Conservation (phyloP, 2,113 vertebrate species). For the Chamaea fasciata region DNA sequence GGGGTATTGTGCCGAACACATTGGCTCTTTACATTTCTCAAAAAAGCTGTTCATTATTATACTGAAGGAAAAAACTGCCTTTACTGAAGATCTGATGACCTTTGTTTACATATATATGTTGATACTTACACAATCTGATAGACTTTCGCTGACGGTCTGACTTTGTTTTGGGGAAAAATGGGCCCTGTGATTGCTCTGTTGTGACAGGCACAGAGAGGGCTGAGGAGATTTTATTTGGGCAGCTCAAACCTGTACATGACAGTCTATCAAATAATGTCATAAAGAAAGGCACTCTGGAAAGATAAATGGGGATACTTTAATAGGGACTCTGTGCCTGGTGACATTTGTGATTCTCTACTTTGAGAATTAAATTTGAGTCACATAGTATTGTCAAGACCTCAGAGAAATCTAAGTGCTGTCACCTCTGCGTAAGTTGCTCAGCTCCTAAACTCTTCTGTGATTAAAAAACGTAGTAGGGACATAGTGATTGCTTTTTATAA, state of each 20-base stretch:
- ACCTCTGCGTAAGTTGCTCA: constrained; percentile 1
- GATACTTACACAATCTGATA: neutral
- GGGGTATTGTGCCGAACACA: neutral
- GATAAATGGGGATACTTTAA: neutral
- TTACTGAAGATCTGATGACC: neutral
- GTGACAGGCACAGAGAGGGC: neutral
- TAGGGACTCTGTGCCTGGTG: neutral
- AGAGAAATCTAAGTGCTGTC: neutral
- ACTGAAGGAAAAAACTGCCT: constrained; percentile 12
- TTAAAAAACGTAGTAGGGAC: neutral
- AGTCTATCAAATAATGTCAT: neutral
- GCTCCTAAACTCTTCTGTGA: constrained; percentile 19
- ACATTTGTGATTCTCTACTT: neutral
- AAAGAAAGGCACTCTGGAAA: neutral
- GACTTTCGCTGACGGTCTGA: neutral
- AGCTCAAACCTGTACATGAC: neutral
- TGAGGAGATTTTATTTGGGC: neutral
- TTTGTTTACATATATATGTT: constrained; percentile 17
- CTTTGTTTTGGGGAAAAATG: neutral
- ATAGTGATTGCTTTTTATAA: constrained; percentile 25
- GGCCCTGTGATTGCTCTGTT: neutral
- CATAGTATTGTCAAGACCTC: neutral
- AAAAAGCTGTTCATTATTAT: neutral
- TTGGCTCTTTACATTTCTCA: neutral
- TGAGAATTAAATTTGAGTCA: neutral